Base-by-base conservation (phyloP, 37 sponge, comb jelly and placozoan species). In the Chondrosia reniformis region DNA sequence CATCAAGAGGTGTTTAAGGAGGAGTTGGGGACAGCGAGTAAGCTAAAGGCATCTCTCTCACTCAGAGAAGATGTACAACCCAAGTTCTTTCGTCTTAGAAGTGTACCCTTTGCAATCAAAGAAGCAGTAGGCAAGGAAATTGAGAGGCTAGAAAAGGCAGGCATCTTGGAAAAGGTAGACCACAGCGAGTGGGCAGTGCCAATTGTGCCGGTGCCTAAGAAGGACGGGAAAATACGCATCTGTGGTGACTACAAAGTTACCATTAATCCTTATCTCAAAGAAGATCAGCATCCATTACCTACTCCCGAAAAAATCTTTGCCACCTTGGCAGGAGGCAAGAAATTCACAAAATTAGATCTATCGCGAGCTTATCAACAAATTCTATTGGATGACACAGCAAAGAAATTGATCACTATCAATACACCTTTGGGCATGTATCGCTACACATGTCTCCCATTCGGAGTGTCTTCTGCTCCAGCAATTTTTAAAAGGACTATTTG, bases 201-300 rank as follows among this genome's bases (percentile, higher is more conserved):
- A 6, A 37, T 83, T 3, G 83, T 83, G 25, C 45, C 74, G 8
- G 74, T 73, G 4, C 45, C 46, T 4, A 73, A 73, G 46, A 8
- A 3, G 8, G 30, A 73, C 31, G 74, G 74, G 5, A 45, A 3
- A 10, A 24, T 73, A n/a, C 36, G 73, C 28, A 0, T 80, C 8
- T 80, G 81, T 80, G 81, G 73, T 1, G 82, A 81, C 82, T 81
- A 73, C 49, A 84, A 84, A 41, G 77, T 57, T 40, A 84, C 84
- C 4, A 27, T 78, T 19, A 76, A 76, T 46, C 22, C 55, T 1
- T 6, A 4, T 7, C 39, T 76, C 5, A 67, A 43, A 0, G 55
- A 64, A 0, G 84, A 83, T 39, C 63, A 67, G 39, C 74, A 83
- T 27, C 84, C 77, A 3, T 33, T 83, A 10, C 84, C 84, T 4